phyloP scores from a whole-genome alignment of 2,797 vertebrate species.

The Cephalopachus bancanus region DNA sequence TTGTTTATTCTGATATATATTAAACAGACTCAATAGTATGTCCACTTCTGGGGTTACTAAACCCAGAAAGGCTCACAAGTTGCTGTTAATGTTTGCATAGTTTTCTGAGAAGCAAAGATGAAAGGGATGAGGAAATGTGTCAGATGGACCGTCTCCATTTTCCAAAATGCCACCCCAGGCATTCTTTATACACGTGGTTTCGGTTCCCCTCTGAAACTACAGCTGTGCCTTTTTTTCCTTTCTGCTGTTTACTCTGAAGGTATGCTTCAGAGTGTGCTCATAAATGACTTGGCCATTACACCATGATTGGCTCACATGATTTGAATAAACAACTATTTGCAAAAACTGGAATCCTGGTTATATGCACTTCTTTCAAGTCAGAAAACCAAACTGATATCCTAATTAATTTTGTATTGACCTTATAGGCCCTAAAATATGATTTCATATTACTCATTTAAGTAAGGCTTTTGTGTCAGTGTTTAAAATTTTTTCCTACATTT shows the following conservation, averaged over 20 bases:
- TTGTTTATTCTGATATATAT: neutral
- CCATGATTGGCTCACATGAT: neutral
- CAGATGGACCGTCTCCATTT: neutral
- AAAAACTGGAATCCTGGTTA: neutral
- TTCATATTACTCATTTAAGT: neutral
- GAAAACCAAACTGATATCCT: neutral
- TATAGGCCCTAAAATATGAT: neutral
- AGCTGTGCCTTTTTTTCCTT: neutral
- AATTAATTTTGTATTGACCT: neutral
- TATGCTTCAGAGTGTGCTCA: neutral
- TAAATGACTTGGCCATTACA: neutral
- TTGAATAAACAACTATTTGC: neutral
- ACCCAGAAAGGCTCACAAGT: neutral
- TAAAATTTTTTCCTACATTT: neutral
- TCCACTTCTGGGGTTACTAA: neutral
- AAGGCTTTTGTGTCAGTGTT: neutral
- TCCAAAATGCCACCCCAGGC: neutral
- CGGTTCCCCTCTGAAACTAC: neutral
- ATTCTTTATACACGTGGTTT: neutral
- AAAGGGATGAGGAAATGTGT: neutral
- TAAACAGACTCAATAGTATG: neutral
- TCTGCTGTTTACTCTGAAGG: neutral
- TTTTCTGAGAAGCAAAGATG: neutral
- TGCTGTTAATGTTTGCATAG: neutral
- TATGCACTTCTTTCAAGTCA: neutral